Base-by-base conservation (phyloP, 1,140 invertebrate species). In the Drosophila bocqueti region DNA sequence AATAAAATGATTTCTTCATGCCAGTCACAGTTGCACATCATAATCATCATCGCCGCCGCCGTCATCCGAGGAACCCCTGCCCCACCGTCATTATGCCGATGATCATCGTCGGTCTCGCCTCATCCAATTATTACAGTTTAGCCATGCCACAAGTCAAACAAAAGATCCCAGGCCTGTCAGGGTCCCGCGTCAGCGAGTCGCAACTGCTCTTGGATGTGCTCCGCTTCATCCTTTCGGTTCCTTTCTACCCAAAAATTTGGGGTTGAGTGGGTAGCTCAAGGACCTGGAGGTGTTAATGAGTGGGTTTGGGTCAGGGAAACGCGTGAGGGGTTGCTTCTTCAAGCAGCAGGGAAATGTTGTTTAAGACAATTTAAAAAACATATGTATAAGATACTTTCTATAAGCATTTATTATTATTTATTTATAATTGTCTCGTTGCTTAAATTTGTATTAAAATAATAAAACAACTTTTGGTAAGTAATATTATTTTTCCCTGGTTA, bases 61-160 rank as follows among this genome's bases (percentile, higher is more conserved):
- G 52, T 38, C 62, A 45, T 62, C 21, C 6, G 16, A 42, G 13
- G 1, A 16, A 13, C 40, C 58, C 57, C 38, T 43, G 21, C 57
- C 26, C 57, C 74, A 45, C 71, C 50, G 42, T 76, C 43, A 57
- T 75, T 62, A 62, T 71, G 58, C 47, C 54, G 45, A 54, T 77
- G 47, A 61, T 77, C 64, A 60, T 68, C 74, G 18, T 71, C 45
- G 64, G 78, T 84, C 72, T 83, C 59, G 82, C 76, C 79, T 83
- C 67, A 78, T 89, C 85, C 84, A 89, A 89, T 89, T 89, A 89
- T 81, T 90, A 90, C 84, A 89, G 84, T 89, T 89, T 89, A 89
- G 84, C 78, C 78, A 72, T 68, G 85, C 81, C 81, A 76, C 85
- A 85, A 90, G 78, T 90, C 85, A 90, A 85, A 85, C 78, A 89